Evolutionary conservation across 1,140 invertebrate genomes (phyloP).

Genomic region (Onthophagus taurus): DNA sequence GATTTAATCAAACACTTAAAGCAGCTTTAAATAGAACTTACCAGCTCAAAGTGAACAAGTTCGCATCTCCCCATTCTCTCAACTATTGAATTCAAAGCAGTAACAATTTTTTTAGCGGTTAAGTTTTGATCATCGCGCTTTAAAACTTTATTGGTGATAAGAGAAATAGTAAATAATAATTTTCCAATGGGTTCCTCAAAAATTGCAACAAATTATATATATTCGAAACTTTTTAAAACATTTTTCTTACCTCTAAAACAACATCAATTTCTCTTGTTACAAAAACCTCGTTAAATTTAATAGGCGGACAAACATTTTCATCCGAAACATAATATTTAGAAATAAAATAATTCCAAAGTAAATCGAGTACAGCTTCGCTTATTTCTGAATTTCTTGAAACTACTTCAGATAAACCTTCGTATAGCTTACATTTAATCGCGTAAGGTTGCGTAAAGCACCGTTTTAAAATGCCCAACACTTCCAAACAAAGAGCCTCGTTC

Average conservation of each 20-base stretch:
- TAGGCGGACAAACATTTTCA: slow-evolving; percentile 35
- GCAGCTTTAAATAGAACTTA: slow-evolving; percentile 24
- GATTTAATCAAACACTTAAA: background rate
- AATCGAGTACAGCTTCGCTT: slow-evolving; percentile 37
- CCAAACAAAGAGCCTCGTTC: slow-evolving; percentile 47
- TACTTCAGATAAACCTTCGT: slow-evolving; percentile 40
- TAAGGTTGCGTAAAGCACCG: slow-evolving; percentile 50
- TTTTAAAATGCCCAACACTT: slow-evolving; percentile 48
- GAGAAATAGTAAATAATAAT: slow-evolving; percentile 28
- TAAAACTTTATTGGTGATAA: slow-evolving; percentile 26
- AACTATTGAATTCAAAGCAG: slow-evolving; percentile 25
- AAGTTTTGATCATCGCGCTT: slow-evolving; percentile 23
- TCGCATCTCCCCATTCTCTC: slow-evolving; percentile 33
- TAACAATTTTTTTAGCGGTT: slow-evolving; percentile 21
- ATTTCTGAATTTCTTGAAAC: slow-evolving; percentile 40
- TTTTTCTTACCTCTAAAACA: slow-evolving; percentile 29
- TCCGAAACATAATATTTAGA: slow-evolving; percentile 40
- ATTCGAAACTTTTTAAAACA: slow-evolving; percentile 1
- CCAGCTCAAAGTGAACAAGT: slow-evolving; percentile 37
- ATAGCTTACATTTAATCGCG: slow-evolving; percentile 45
- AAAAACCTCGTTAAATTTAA: slow-evolving; percentile 40
- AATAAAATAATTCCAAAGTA: slow-evolving; percentile 42
- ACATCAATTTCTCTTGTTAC: slow-evolving; percentile 36
- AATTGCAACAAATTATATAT: background rate
- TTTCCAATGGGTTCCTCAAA: slow-evolving; percentile 35